Evolutionary conservation across 2,888 invertebrate genomes (phyloP).

Genomic region (Dendrolimus pini): DNA sequence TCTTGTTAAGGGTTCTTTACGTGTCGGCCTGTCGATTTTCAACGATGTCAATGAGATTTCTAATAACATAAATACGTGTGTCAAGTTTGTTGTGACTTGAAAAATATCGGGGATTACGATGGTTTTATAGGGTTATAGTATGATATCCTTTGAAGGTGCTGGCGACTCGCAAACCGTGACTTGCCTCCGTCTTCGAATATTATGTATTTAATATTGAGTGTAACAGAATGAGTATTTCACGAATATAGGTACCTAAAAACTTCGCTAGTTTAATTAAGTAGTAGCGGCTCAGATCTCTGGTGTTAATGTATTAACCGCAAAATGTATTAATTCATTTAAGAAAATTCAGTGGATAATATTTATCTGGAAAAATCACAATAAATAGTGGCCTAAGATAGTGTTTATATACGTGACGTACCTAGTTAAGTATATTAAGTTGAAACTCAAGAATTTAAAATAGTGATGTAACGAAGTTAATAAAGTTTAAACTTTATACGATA

Average conservation of each 20-base stretch:
- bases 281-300: constrained; percentile 61
- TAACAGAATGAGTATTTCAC: constrained; percentile 60
- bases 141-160: constrained; percentile 59
- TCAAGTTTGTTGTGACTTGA: constrained; percentile 32
- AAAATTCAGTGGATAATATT: constrained; percentile 48
- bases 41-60: constrained; percentile 49
- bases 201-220: constrained; percentile 27
- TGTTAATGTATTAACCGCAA: constrained; percentile 60
- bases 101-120: constrained; percentile 48
- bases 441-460: constrained; percentile 71
- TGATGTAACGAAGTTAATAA: constrained; percentile 69
- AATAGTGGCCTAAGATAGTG: constrained; percentile 62
- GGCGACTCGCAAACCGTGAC: constrained; percentile 65
- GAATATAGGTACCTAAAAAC: constrained; percentile 53
- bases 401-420: constrained; percentile 69
- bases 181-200: constrained; percentile 67
- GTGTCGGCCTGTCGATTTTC: constrained; percentile 34
- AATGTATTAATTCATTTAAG: constrained; percentile 62
- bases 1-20: constrained; percentile 44
- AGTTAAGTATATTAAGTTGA: constrained; percentile 69
- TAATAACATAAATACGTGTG: constrained; percentile 30
- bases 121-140: constrained; percentile 54
- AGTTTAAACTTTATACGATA: constrained; percentile 47
- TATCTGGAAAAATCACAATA: constrained; percentile 64
- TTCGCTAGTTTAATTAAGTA: constrained; percentile 51